Percentiles rank a stretch among this genome's conserved stretches.
Conservation (phyloP, 2,888 invertebrate species). For the Pheosia gnoma region DNA sequence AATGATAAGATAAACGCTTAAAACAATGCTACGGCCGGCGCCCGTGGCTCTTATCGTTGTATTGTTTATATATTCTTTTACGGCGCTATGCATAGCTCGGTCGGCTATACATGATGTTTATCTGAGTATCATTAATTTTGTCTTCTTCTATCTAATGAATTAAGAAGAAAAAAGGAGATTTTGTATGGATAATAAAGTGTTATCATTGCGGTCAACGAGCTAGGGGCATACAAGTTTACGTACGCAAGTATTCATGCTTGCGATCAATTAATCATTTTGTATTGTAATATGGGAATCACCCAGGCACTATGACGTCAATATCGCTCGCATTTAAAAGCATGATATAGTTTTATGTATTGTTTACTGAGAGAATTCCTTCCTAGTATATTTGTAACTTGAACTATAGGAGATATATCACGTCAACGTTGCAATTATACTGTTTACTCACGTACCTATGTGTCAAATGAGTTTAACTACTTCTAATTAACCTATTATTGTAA, state of each 20-base stretch:
- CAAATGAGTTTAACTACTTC: constrained; percentile 1
- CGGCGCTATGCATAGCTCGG: not conserved
- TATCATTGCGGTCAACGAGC: not conserved
- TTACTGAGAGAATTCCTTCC: no score
- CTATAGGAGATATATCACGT: not conserved
- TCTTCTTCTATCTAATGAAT: not conserved
- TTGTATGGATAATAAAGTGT: not conserved
- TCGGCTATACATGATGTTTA: not conserved
- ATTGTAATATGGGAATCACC: not conserved
- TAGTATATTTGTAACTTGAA: not conserved
- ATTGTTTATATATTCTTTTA: constrained; percentile 41
- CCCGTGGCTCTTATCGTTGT: constrained; percentile 39
- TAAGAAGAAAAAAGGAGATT: not conserved
- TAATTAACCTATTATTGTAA: not conserved
- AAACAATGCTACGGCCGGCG: constrained; percentile 34
- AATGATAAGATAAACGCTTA: constrained; percentile 48
- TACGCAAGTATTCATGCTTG: not conserved
- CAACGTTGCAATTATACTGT: constrained; percentile 21
- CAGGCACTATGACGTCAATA: not conserved
- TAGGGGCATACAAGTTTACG: not conserved
- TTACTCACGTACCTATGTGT: not conserved
- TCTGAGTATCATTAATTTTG: not conserved
- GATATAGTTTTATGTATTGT: no score
- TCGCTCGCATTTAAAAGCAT: no score
- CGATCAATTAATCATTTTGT: not conserved